phyloP scores from a whole-genome alignment of 2,888 invertebrate genomes.

The Uloborus plumipes region DNA sequence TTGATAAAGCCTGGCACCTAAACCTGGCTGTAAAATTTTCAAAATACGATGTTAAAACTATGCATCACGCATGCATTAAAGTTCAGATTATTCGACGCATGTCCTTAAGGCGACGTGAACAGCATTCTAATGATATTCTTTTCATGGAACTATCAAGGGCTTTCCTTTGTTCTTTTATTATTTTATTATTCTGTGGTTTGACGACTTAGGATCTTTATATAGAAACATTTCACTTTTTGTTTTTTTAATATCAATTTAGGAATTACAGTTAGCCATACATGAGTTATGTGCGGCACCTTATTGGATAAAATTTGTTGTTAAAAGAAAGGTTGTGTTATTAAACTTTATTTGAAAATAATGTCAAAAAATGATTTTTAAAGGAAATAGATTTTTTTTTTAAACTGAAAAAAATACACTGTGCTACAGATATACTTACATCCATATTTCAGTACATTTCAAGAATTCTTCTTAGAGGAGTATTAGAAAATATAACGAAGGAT shows the following conservation, averaged over 20 bases:
- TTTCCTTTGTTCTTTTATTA: conserved; percentile 14
- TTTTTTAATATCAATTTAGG: neutral
- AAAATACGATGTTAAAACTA: conserved; percentile 33
- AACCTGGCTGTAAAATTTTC: conserved; percentile 29
- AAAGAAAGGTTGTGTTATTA: neutral
- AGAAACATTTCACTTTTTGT: conserved; percentile 7
- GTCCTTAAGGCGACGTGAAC: conserved; percentile 9
- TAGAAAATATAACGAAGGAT: too few relatives aligned
- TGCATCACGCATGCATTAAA: conserved; percentile 17
- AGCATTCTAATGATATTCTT: conserved; percentile 15
- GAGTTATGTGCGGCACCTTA: neutral
- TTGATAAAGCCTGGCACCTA: conserved; percentile 29
- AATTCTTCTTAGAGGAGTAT: too few relatives aligned
- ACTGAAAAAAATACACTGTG: too few relatives aligned
- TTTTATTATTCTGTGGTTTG: neutral
- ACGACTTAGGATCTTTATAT: too few relatives aligned
- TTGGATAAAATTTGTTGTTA: neutral
- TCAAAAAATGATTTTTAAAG: neutral
- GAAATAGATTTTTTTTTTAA: too few relatives aligned
- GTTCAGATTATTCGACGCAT: conserved; percentile 30
- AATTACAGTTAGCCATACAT: neutral
- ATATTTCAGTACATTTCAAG: too few relatives aligned
- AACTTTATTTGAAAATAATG: neutral
- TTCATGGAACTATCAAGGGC: neutral
- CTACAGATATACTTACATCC: neutral